Conservation (phyloP, 30 jellyfish, hydroid and myxozoan genomes). For the Chrysaora quinquecirrha region DNA sequence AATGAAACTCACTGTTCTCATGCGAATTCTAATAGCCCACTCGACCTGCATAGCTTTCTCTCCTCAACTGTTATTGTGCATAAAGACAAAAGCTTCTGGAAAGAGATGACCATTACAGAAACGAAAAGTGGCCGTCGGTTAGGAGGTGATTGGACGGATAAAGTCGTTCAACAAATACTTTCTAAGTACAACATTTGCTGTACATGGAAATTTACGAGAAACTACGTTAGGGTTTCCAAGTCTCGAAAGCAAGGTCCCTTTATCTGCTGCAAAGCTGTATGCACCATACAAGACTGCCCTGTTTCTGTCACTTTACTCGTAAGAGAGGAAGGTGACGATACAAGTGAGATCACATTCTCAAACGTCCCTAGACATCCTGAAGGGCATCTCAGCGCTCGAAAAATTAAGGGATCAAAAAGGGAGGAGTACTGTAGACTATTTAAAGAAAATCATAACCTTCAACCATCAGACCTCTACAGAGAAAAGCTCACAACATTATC, state of each 20-base stretch:
- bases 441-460: background rate
- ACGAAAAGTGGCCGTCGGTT: background rate
- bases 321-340: background rate
- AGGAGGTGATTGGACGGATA: background rate
- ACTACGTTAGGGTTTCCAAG: background rate
- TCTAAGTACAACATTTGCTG: background rate
- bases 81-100: too few relatives aligned
- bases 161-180: background rate
- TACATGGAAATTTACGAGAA: conserved; percentile 17
- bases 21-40: too few relatives aligned
- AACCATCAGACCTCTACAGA: conserved; percentile 14
- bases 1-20: too few relatives aligned
- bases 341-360: conserved; percentile 8
- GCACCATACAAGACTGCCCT: conserved; percentile 10
- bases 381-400: conserved; percentile 12
- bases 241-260: conserved; percentile 4
- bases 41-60: too few relatives aligned
- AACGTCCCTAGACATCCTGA: background rate
- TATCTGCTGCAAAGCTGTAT: background rate
- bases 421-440: conserved; percentile 3
- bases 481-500: conserved; percentile 9
- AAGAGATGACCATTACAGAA: background rate
- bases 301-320: background rate
- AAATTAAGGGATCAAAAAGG: conserved; percentile 13
- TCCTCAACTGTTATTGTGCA: too few relatives aligned